These are phyloP conservation scores for Eremophila alpestris DNA, from an alignment of 2,797 vertebrate genomes.

Conservation along the genomic window DNA sequence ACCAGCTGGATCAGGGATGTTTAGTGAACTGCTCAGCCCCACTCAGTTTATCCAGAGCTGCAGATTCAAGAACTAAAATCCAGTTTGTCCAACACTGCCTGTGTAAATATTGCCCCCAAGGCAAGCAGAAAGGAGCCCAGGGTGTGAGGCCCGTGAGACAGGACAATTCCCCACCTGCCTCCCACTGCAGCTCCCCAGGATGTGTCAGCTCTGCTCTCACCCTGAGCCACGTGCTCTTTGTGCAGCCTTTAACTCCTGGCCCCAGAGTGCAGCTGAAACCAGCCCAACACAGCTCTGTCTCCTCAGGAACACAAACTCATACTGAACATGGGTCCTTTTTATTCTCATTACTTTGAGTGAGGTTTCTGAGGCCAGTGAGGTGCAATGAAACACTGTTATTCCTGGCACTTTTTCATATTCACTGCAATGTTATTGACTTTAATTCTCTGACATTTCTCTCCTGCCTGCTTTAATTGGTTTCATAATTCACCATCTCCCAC, in stretches of 20 bases:
- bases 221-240: background rate
- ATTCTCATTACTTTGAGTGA: background rate
- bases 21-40: background rate
- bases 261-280: background rate
- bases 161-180: background rate
- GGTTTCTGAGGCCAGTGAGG: background rate
- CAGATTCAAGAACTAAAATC: background rate
- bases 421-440: background rate
- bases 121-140: background rate
- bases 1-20: background rate
- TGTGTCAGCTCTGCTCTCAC: background rate
- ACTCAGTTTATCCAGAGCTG: background rate
- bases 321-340: background rate
- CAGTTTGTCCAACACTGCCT: background rate
- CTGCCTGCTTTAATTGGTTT: slow-evolving; percentile 32
- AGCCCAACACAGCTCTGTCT: background rate
- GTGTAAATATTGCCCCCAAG: background rate
- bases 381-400: background rate
- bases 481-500: background rate
- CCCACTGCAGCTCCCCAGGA: background rate
- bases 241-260: background rate
- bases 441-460: background rate
- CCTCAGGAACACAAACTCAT: background rate
- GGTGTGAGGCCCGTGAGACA: background rate
- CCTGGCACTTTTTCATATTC: background rate